These are phyloP conservation scores for Aradophagus sp. DNA, from an alignment of 1,140 invertebrate genomes.

Conservation along the genomic window DNA sequence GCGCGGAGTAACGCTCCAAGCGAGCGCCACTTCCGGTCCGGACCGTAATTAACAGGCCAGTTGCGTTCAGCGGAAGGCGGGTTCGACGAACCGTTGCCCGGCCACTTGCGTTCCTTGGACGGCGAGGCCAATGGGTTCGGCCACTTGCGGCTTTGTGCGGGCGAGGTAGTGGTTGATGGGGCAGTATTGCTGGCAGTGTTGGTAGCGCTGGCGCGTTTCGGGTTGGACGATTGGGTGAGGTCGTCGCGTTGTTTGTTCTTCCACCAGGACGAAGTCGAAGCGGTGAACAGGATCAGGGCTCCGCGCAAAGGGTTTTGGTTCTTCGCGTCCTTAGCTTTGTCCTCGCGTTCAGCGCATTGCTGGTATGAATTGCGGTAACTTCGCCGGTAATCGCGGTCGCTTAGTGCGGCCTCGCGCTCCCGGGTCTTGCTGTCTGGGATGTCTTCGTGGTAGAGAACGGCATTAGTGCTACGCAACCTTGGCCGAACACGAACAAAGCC, in stretches of 20 bases:
- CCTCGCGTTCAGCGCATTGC: conserved; percentile 53
- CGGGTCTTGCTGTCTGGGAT: conserved; percentile 51
- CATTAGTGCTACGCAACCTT: conserved; percentile 71
- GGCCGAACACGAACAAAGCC: conserved; percentile 73
- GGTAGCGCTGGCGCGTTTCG: conserved; percentile 51
- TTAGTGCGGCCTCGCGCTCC: conserved; percentile 59
- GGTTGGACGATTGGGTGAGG: conserved; percentile 29
- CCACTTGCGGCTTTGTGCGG: conserved; percentile 66
- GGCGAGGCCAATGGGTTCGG: conserved; percentile 59
- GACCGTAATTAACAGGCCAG: conserved; percentile 64
- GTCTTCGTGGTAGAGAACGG: conserved; percentile 63
- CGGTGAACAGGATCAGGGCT: conserved; percentile 68
- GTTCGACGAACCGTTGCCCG: conserved; percentile 55
- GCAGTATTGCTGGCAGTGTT: conserved; percentile 40
- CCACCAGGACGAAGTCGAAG: conserved; percentile 72
- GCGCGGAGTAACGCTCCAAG: conserved; percentile 73
- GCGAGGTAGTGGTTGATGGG: conserved; percentile 56
- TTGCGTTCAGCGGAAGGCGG: conserved; percentile 64
- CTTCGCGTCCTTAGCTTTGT: conserved; percentile 39
- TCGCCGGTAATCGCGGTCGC: conserved; percentile 61
- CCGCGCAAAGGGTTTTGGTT: conserved; percentile 67
- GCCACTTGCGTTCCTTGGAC: conserved; percentile 67
- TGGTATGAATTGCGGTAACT: conserved; percentile 58
- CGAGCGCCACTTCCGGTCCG: conserved; percentile 74
- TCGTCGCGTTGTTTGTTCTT: conserved; percentile 71